A percentile compares a stretch with the other conserved stretches of the same genome.
Conservation (phyloP, 35 echinoderm and acorn worm genomes). For the Diadema setosum region DNA sequence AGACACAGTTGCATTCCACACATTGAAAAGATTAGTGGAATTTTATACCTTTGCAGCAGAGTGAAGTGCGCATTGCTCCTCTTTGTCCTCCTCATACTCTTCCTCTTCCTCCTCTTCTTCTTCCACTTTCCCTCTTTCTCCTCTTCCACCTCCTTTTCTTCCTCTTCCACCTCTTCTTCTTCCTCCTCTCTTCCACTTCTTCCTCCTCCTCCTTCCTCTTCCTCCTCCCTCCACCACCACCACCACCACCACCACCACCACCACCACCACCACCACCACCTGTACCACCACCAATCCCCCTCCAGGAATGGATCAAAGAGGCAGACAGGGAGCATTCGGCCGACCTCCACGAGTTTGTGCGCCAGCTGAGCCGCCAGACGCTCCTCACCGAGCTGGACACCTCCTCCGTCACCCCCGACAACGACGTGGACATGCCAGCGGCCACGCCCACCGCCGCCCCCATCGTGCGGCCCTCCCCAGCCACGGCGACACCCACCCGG, state of each 20-base stretch:
- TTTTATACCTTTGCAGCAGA: no score
- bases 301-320: conserved; percentile 75
- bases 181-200: no score
- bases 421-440: neutral
- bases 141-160: no score
- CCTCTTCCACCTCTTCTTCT: neutral
- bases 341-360: conserved; percentile 61
- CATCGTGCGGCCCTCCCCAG: neutral
- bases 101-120: neutral
- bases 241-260: neutral
- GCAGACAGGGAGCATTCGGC: conserved; percentile 34
- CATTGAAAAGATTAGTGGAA: no score
- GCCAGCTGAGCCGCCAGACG: conserved; percentile 69
- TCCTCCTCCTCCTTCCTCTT: neutral
- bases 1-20: no score
- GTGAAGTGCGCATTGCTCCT: no score
- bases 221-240: neutral
- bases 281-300: neutral
- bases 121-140: no score
- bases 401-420: neutral
- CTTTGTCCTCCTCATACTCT: no score
- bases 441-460: neutral
- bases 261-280: neutral
- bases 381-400: conserved; percentile 2
- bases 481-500: neutral